These are phyloP conservation scores for Tetramorium parvispinum DNA, from an alignment of 1,140 invertebrate species.

Conservation along the genomic window DNA sequence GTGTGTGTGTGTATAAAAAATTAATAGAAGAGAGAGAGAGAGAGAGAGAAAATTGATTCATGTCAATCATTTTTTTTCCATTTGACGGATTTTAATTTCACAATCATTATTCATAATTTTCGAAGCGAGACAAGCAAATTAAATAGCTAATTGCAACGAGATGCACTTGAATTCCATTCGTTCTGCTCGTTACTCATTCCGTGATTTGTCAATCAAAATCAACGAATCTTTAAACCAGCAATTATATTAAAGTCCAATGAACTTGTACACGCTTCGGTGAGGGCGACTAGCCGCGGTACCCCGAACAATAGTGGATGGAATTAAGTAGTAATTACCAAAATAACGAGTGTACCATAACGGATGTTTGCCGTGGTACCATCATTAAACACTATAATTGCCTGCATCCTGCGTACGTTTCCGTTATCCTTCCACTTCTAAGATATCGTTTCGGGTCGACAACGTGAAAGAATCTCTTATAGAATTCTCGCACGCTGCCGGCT, in stretches of 20 bases:
- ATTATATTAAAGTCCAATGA: conserved; percentile 69
- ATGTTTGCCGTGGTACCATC: conserved; percentile 77
- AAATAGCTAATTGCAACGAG: conserved; percentile 16
- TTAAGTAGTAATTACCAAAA: conserved; percentile 80
- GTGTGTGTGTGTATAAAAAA: not conserved
- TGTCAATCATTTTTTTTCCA: not conserved
- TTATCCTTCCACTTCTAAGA: conserved; percentile 64
- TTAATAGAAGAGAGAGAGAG: not conserved
- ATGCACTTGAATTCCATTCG: not conserved
- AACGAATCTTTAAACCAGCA: conserved; percentile 50
- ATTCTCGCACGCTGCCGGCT: not conserved
- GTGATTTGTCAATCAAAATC: conserved; percentile 52
- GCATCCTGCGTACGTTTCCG: conserved; percentile 78
- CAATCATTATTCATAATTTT: not conserved
- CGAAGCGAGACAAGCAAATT: not conserved
- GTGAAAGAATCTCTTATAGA: conserved; percentile 37
- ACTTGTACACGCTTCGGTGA: conserved; percentile 65
- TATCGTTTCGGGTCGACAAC: conserved; percentile 55
- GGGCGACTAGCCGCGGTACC: conserved; percentile 23
- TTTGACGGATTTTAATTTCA: not conserved
- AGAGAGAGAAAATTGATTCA: not conserved
- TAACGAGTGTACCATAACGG: conserved; percentile 76
- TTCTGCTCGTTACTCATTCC: conserved; percentile 7
- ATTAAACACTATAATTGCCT: conserved; percentile 83
- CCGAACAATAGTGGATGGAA: conserved; percentile 67